Base-by-base conservation (phyloP, 2,888 invertebrate genomes). In the Seira ritae region DNA sequence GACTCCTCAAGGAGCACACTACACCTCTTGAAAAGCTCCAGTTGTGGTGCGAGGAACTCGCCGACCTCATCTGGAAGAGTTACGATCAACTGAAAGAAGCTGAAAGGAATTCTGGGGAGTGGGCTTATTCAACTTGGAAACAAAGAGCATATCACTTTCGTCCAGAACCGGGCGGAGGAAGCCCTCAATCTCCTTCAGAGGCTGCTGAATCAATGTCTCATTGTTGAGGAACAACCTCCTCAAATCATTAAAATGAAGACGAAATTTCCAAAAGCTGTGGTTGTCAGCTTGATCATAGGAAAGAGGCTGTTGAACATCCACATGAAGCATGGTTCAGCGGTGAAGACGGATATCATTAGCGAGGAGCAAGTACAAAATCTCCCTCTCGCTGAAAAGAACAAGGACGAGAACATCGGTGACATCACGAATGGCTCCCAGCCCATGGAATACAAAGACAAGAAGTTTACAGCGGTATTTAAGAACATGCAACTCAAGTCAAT, bases 191-290 rank as follows among this genome's bases (percentile, higher is more conserved):
- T 84, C 0, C 24, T 86, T 0, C 50, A 68, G n/a, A 62, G 79
- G 6, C 74, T 86, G 15, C 67, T 86, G 17, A 83, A 81, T 24
- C 68, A 46, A 12, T 67, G 79, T 2, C 68, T 86, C 6, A 69
- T 86, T n/a, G 79, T 86, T n/a, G 86, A 85, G 12, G 80, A 85
- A 2, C 86, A 86, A 55, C 86, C 86, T 1, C 80, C 81, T 6
- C 84, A 84, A 69, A 79, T 84, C 24, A 74, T 85, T 22, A 85
- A 85, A 66, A 71, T 70, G 70, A 81, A 81, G 23, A 85, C 80
- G 1, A 82, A 84, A 50, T 85, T 85, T 66, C 80, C 87, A 4
- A 83, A 75, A n/a, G 50, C 81, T 10, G 73, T 85, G 0, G 72
- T 66, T 31, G 79, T 85, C 15, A 73, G 83, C 8, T 70, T 85